Conservation (phyloP, 2,113 vertebrate species). For the Tursiops truncatus region DNA sequence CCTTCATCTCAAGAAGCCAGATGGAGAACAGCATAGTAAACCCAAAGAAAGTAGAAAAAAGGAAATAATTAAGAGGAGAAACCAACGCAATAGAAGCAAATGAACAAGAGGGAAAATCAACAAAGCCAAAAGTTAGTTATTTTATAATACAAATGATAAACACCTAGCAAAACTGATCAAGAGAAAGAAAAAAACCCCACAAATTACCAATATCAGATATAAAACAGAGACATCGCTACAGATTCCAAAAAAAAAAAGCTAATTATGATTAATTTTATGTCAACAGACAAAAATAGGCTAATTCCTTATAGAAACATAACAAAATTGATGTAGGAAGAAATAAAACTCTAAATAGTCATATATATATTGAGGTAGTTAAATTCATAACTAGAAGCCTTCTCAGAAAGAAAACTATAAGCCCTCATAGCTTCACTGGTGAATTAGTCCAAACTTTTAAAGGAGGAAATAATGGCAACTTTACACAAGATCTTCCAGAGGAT, state of each 20-base stretch:
- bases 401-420: background rate
- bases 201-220: background rate
- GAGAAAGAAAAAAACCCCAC: background rate
- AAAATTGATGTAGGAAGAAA: background rate
- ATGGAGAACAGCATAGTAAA: background rate
- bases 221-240: background rate
- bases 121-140: background rate
- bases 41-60: background rate
- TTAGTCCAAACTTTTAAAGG: background rate
- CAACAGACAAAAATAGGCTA: slow-evolving; percentile 10
- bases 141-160: background rate
- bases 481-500: background rate
- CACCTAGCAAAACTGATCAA: background rate
- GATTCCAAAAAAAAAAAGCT: background rate
- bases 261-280: background rate
- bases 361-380: background rate
- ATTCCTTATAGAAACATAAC: background rate
- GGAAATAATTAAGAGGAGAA: background rate
- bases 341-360: background rate
- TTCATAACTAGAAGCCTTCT: background rate
- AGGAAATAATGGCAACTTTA: background rate
- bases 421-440: background rate
- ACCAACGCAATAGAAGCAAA: background rate
- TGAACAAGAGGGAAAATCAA: background rate
- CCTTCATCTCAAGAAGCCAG: background rate